These are phyloP conservation scores for Podarcis cretensis DNA, from an alignment of 2,113 vertebrate genomes.

Conservation along the genomic window DNA sequence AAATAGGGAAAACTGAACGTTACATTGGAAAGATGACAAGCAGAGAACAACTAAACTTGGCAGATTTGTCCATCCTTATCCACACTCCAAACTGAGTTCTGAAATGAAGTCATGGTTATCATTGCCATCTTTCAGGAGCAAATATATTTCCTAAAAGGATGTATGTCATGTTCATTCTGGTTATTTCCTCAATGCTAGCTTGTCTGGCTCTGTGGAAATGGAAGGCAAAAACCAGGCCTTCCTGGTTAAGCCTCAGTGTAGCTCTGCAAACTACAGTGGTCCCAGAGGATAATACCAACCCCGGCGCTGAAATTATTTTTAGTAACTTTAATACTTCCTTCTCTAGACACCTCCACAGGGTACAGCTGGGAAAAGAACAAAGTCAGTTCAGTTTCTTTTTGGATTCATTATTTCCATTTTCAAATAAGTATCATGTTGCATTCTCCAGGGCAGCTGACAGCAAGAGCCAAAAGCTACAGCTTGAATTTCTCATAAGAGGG, in stretches of 20 bases:
- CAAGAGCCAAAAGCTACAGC: constrained; percentile 18
- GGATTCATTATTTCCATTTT: constrained; percentile 43
- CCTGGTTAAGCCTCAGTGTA: accelerated
- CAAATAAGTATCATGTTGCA: constrained; percentile 26
- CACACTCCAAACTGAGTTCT: not conserved
- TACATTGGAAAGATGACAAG: no score
- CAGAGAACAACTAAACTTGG: no score
- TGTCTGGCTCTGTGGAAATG: not conserved
- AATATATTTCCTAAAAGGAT: not conserved
- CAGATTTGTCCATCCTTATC: not conserved
- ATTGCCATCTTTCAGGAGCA: not conserved
- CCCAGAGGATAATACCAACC: not conserved
- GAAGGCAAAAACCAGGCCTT: not conserved
- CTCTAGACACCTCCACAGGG: not conserved
- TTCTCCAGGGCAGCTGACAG: constrained; percentile 25
- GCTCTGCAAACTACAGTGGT: accelerated
- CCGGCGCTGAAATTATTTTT: not conserved
- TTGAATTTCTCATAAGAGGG: constrained; percentile 29
- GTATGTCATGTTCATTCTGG: no score
- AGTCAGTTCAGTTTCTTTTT: not conserved
- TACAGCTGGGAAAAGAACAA: constrained; percentile 7
- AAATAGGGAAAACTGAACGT: no score
- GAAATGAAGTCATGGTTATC: not conserved
- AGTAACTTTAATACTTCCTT: not conserved
- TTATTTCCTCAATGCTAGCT: not conserved